Base-by-base conservation (phyloP, 2,113 vertebrate genomes). In the Phocoena sinus region DNA sequence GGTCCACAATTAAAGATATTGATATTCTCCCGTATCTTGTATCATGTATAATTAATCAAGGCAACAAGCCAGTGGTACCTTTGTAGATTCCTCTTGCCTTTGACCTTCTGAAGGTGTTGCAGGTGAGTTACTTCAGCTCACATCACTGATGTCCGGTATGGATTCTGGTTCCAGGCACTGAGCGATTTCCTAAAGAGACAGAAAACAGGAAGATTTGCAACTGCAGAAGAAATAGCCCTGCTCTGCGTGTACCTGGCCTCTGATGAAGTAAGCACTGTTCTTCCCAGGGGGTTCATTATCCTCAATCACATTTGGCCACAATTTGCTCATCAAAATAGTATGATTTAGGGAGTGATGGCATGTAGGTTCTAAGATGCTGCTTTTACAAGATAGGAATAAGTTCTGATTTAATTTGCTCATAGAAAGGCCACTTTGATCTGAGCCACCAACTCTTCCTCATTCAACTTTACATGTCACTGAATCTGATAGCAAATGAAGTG, bases 231-330 rank as follows among this genome's bases (percentile, higher is more conserved):
- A 98, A 99, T 99, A 91, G 99, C 99, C 3, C 96, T 99, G 91
- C 99, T 99, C 26, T 99, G 99, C 53, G 99, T 99, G 15, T 99
- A 99, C 97, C 93, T 99, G 99, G 99, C 99, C 60, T 99, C 99
- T 8, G 99, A 99, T 95, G 99, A 99, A 98, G 99, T 99, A 98
- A 98, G 99, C 89, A 8, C 6, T 80, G 0, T 80, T 84, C 1
- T 56, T 76, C 36, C 53, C 4, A 56, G n/a, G 53, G 41, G 31
- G 6, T 56, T 92, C 65, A 44, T 68, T 76, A 13, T 60, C 60
- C 26, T 50, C 12, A 28, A 5, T 36, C 86, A 53, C 47, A 4
- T 28, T 74, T 6, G 67, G 18, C 68, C 70, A 25, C 13, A 1
- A 6, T 41, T 36, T 63, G 53, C 56, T 88, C 28, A 47, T 62